Base-by-base conservation (phyloP, 1,140 invertebrate genomes). In the Trichomalopsis sarcophagae region DNA sequence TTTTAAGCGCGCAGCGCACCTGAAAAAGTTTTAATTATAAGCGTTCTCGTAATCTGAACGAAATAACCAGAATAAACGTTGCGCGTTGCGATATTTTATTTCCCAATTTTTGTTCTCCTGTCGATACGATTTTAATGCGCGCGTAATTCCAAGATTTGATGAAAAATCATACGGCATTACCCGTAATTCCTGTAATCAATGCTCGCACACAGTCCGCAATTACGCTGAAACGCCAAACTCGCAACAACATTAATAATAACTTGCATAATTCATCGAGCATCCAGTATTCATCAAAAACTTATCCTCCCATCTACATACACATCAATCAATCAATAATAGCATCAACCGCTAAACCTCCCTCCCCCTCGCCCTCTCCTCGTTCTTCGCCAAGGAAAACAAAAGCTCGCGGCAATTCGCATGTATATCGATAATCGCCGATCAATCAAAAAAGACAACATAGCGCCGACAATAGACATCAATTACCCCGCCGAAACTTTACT, bases 371-470 rank as follows among this genome's bases (percentile, higher is more conserved):
- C 21, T 47, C 30, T 33, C 21, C 6, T 11, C 1, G 13, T 14
- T 50, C 47, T 50, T 2, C 3, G 23, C 14, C n/a, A 33, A 81
- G 47, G 62, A 82, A 73, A 71, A 81, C 33, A 80, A 17, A 21
- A 69, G 50, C 23, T 2, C 62, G 33, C 36, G 13, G 17, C 50
- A 21, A 14, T 21, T 17, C 17, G 50, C 50, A 55, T 21, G 13
- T 21, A 17, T 21, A 62, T 62, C 17, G 55, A 62, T 62, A 62
- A 62, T 21, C 17, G 21, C 4, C 55, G 14, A 62, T 62, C 55
- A 62, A 62, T 62, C 55, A 62, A 2, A 62, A 30, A 71, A 36
- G 40, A 33, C 50, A 27, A 23, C 14, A 50, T 73, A 66, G 36
- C 10, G 66, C 0, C n/a, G 23, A 40, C 66, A 21, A 7, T 10